A percentile compares a stretch with the other conserved stretches of the same genome.
These are phyloP conservation scores for Myotis brandtii DNA, from an alignment of 2,113 vertebrate species.

Conservation along the genomic window DNA sequence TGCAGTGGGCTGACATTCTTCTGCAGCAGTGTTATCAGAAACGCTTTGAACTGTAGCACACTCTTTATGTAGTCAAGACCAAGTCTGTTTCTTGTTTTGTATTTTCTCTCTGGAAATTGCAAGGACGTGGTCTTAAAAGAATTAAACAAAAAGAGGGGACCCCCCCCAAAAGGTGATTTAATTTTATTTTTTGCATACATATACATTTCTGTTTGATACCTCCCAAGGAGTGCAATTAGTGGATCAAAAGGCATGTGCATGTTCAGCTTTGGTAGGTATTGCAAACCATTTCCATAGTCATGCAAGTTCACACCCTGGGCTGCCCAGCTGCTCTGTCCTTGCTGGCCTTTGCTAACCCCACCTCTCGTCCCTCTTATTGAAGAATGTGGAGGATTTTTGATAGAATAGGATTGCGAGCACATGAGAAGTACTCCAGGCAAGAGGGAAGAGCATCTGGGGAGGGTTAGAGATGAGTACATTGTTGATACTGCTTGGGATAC, in stretches of 20 bases:
- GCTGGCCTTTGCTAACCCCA: not conserved
- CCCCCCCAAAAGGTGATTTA: not conserved
- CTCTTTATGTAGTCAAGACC: constrained; percentile 82
- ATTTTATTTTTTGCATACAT: not conserved
- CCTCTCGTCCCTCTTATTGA: not conserved
- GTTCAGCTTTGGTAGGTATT: not conserved
- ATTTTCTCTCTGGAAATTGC: constrained; percentile 84
- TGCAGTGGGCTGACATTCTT: constrained; percentile 82
- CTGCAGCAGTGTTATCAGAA: constrained; percentile 76
- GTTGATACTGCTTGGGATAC: not conserved
- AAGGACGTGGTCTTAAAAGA: constrained; percentile 84
- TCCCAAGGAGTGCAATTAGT: not conserved
- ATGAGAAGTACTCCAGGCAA: not conserved
- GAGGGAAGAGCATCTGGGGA: not conserved
- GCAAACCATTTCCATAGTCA: not conserved
- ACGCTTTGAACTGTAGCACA: constrained; percentile 83
- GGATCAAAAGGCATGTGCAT: not conserved
- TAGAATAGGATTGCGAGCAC: not conserved
- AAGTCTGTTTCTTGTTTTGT: constrained; percentile 87
- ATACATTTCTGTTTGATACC: not conserved
- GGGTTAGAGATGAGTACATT: not conserved
- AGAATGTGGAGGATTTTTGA: not conserved
- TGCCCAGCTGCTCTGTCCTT: not conserved
- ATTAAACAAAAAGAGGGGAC: constrained; percentile 84
- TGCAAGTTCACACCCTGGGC: not conserved